Evolutionary conservation across 2,888 invertebrate genomes (phyloP).

Genomic region (Xestia xanthographa): DNA sequence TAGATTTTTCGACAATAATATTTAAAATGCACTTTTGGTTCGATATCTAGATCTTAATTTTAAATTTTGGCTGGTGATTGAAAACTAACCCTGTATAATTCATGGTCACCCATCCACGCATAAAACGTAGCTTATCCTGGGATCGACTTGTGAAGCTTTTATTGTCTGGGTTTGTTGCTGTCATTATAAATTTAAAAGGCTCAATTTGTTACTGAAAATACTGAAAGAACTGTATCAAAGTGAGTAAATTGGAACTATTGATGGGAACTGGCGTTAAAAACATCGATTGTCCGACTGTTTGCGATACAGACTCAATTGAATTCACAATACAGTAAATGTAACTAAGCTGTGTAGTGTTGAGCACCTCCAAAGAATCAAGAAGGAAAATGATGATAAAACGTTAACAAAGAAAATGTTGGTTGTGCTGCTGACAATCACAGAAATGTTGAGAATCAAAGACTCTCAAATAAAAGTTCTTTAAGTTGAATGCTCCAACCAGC

Average conservation of each 20-base stretch:
- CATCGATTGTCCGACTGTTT: not conserved
- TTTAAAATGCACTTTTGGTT: too few species aligned
- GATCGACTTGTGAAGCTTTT: not conserved
- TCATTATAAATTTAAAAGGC: not conserved
- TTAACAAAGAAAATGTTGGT: not conserved
- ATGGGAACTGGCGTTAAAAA: slow-evolving; percentile 3
- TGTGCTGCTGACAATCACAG: not conserved
- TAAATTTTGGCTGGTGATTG: too few species aligned
- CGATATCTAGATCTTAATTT: too few species aligned
- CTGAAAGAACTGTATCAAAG: slow-evolving; percentile 4
- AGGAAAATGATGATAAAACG: not conserved
- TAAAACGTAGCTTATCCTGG: not conserved
- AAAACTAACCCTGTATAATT: too few species aligned
- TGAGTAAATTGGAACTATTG: slow-evolving; percentile 4
- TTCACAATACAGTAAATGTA: not conserved
- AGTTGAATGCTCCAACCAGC: too few species aligned
- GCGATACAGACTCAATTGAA: slow-evolving; percentile 17
- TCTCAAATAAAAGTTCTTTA: not conserved
- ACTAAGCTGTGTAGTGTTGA: not conserved
- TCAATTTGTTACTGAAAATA: not conserved
- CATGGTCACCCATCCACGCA: not conserved
- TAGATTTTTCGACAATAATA: too few species aligned
- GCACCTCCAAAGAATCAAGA: not conserved
- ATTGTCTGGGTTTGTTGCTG: not conserved
- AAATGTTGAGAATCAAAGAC: not conserved